These are phyloP conservation scores for Psix sp. DNA, from an alignment of 1,140 invertebrate genomes.

Conservation along the genomic window DNA sequence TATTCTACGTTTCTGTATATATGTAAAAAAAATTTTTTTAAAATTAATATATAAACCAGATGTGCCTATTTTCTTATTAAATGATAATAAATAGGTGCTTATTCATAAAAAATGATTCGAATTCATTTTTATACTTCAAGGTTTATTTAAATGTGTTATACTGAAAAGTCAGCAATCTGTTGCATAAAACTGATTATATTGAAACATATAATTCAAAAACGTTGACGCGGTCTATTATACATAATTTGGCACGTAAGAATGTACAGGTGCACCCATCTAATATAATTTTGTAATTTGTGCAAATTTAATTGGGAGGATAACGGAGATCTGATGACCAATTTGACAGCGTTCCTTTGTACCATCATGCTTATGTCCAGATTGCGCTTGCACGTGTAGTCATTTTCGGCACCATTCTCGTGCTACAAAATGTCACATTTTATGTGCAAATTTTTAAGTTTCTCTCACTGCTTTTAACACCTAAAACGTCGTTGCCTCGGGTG, in stretches of 20 bases:
- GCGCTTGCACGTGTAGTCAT: conserved; percentile 41
- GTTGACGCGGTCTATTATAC: conserved; percentile 10
- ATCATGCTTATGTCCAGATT: conserved; percentile 16
- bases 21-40: too few relatives aligned
- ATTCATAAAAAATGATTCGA: too few relatives aligned
- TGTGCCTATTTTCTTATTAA: too few relatives aligned
- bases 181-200: neutral
- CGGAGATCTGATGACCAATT: conserved; percentile 52
- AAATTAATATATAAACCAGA: too few relatives aligned
- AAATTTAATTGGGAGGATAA: conserved; percentile 59
- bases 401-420: conserved; percentile 17
- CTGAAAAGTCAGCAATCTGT: neutral
- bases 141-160: too few relatives aligned
- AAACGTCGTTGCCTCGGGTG: conserved; percentile 13
- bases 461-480: conserved; percentile 3
- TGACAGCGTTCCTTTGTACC: conserved; percentile 55
- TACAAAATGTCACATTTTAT: conserved; percentile 34
- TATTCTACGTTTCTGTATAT: too few relatives aligned
- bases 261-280: conserved; percentile 24
- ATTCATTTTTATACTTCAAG: too few relatives aligned
- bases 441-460: conserved; percentile 24
- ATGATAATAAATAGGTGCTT: too few relatives aligned
- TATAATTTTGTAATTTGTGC: conserved; percentile 28
- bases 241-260: conserved; percentile 22
- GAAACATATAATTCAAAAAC: conserved; percentile 17